These are phyloP conservation scores for Syndactyla subalaris DNA, from an alignment of 2,797 vertebrate species.

Conservation along the genomic window DNA sequence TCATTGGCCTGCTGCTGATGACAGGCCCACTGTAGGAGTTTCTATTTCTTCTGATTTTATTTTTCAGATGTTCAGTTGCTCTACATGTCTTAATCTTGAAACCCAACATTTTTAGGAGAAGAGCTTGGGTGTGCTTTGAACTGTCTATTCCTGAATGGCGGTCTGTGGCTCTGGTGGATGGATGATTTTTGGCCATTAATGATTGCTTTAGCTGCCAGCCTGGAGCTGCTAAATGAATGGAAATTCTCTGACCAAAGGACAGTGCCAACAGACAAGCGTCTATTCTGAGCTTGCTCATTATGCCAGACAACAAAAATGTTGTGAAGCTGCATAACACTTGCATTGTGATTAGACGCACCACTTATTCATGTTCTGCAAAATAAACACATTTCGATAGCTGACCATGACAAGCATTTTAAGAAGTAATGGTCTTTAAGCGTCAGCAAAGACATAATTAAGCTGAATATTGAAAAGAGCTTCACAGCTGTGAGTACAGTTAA, in stretches of 20 bases:
- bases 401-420: constrained; percentile 26
- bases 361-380: constrained; percentile 30
- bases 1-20: neutral
- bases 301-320: constrained; percentile 12
- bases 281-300: neutral
- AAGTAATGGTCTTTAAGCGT: neutral
- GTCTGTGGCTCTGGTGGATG: neutral
- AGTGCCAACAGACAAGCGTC: neutral
- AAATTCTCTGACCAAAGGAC: neutral
- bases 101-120: neutral
- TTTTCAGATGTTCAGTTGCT: neutral
- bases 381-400: constrained; percentile 29
- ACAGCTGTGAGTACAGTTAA: constrained; percentile 10
- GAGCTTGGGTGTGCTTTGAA: neutral
- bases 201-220: neutral
- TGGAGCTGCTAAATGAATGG: constrained; percentile 6
- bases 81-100: neutral
- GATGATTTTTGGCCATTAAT: neutral
- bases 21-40: neutral
- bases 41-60: neutral
- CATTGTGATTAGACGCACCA: constrained; percentile 27
- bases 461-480: constrained; percentile 12
- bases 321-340: neutral
- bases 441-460: constrained; percentile 17
- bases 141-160: neutral